phyloP scores from a whole-genome alignment of 2,113 vertebrate genomes.

The Eulemur rufifrons region DNA sequence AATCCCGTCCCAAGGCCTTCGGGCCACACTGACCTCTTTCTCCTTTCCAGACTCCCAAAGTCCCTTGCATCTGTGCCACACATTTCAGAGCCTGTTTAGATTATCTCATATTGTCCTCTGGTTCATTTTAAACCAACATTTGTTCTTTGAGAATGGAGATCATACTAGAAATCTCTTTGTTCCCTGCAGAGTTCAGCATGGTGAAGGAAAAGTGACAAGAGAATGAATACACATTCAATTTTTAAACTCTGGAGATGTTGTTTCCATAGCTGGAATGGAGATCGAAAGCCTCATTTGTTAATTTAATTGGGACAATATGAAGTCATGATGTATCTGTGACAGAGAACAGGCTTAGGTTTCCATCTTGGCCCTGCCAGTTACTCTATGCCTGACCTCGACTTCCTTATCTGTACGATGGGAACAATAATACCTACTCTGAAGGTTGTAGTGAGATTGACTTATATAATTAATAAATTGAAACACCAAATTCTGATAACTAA shows the following conservation, averaged over 20 bases:
- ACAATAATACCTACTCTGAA: not conserved
- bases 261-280: not conserved
- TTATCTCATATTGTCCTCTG: not conserved
- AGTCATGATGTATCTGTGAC: not conserved
- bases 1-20: not conserved
- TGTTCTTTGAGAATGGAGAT: not conserved
- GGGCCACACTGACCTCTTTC: not conserved
- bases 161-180: not conserved
- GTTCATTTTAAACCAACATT: constrained; percentile 1
- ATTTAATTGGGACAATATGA: not conserved
- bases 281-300: not conserved
- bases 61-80: not conserved
- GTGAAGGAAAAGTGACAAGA: not conserved
- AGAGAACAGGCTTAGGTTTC: not conserved
- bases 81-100: not conserved
- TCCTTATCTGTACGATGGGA: not conserved
- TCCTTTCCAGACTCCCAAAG: not conserved
- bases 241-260: not conserved
- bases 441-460: not conserved
- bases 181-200: not conserved
- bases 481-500: not conserved
- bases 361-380: not conserved
- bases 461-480: not conserved
- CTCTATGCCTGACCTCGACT: not conserved
- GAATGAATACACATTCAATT: not conserved